Evolutionary conservation across 2,113 vertebrate genomes (phyloP).

Genomic region (Anguilla japonica): DNA sequence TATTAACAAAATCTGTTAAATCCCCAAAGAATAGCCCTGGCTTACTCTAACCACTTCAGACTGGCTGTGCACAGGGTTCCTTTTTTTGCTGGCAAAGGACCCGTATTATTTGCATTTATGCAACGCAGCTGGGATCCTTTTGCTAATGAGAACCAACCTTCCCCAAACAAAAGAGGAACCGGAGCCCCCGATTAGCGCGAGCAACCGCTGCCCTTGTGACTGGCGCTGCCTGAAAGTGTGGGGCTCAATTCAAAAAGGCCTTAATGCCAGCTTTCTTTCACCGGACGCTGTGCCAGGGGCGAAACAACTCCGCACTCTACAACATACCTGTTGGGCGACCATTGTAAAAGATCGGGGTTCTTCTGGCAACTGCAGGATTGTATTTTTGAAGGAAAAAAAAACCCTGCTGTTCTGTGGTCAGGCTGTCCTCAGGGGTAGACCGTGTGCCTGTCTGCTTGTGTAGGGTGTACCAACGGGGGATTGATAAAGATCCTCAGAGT

Average conservation of each 20-base stretch:
- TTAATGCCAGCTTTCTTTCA: background rate
- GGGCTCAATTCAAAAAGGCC: background rate
- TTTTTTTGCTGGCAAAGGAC: background rate
- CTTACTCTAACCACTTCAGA: slow-evolving; percentile 15
- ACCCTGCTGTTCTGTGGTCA: background rate
- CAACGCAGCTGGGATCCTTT: background rate
- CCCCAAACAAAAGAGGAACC: background rate
- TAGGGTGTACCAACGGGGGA: background rate
- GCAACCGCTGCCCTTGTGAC: background rate
- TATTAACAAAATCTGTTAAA: slow-evolving; percentile 35
- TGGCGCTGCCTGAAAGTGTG: background rate
- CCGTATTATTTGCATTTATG: background rate
- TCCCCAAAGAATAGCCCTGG: background rate
- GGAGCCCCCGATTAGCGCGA: background rate
- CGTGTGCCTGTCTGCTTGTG: background rate
- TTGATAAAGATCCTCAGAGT: background rate
- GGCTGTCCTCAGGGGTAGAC: background rate
- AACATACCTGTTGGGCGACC: background rate
- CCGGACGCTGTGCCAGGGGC: background rate
- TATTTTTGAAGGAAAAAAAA: background rate
- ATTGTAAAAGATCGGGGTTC: background rate
- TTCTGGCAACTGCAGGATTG: background rate
- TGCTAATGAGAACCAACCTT: background rate
- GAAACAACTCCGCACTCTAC: background rate
- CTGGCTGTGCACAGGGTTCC: background rate